Base-by-base conservation (phyloP, 2,113 vertebrate species). In the Lipotes vexillifer region DNA sequence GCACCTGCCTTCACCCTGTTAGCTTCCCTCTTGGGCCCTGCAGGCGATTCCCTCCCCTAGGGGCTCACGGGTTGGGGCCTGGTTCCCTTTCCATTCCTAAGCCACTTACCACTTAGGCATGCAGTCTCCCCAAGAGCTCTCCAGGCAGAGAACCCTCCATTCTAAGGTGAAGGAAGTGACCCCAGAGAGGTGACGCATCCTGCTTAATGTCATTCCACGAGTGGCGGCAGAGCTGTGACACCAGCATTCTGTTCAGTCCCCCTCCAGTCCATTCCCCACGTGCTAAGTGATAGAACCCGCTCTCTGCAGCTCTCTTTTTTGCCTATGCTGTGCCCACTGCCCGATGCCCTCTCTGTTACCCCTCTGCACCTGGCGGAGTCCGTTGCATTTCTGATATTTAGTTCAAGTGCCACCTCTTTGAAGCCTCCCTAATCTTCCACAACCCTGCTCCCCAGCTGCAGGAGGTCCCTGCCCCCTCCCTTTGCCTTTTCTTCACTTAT, bases 171-270 rank as follows among this genome's bases (percentile, higher is more conserved):
- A 52, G 46, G 38, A 49, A 46, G 57, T 38, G 84, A 87, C 61
- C 55, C 61, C 25, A 44, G 65, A 31, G 31, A 21, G 75, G 5
- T 59, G 14, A 83, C 20, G 46, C 5, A 3, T 17, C 71, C 38
- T 94, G 57, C 31, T 11, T 25, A 41, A 12, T 52, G 82, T 80
- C 57, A 49, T 5, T 20, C 27, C 3, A 0, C 1, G 1, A 23
- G 44, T 0, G 3, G 17, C 8, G 29, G 25, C 46, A 49, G 68
- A 44, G 59, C 38, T 36, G 1, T 12, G 3, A 36, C 0, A 3
- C 36, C 68, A 68, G 33, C 18, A 2, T 69, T 52, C 38, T 23
- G 9, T 8, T 36, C 23, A n/a, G 27, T 1, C 23, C 36, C 27
- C 4, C 6, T 57, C 29, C 44, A 21, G 29, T 46, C 44, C 25